A percentile compares a stretch with the other conserved stretches of the same genome.
Evolutionary conservation across 2,113 vertebrate genomes (phyloP).

Genomic region (Zosterops hypoxanthus): DNA sequence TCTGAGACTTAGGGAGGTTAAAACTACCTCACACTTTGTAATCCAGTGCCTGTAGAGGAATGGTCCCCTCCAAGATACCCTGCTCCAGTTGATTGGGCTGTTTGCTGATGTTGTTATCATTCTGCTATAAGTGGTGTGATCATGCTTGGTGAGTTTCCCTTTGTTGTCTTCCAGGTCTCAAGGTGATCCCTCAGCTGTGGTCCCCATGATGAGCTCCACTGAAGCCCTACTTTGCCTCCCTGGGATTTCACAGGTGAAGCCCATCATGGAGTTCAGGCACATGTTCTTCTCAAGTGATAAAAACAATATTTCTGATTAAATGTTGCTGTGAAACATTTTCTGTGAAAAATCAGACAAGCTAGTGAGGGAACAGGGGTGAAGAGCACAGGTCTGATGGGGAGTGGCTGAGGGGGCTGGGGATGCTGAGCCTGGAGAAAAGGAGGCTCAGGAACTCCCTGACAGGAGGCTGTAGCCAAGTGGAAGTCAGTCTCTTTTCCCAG

Average conservation of each 20-base stretch:
- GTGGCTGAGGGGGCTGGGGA: background rate
- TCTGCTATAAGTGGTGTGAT: background rate
- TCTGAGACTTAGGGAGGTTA: background rate
- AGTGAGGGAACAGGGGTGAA: background rate
- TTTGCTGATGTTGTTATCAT: background rate
- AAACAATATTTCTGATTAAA: background rate
- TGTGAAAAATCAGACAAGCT: background rate
- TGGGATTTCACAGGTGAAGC: background rate
- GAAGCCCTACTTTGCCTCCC: background rate
- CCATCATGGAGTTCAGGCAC: background rate
- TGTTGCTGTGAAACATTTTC: background rate
- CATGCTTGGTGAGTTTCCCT: background rate
- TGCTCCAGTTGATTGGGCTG: background rate
- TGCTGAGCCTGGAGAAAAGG: background rate
- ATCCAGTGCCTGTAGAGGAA: background rate
- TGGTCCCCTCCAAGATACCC: fast-evolving
- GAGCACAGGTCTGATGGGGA: background rate
- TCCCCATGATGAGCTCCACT: background rate
- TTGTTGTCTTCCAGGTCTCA: background rate
- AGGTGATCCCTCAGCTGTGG: background rate
- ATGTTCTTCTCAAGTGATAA: background rate
- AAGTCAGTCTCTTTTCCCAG: too few species aligned
- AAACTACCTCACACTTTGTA: background rate
- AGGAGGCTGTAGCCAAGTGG: background rate
- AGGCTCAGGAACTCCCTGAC: background rate